A percentile compares a stretch with the other conserved stretches of the same genome.
Evolutionary conservation across 2,113 vertebrate genomes (phyloP).

Genomic region (Syngnathus floridae): DNA sequence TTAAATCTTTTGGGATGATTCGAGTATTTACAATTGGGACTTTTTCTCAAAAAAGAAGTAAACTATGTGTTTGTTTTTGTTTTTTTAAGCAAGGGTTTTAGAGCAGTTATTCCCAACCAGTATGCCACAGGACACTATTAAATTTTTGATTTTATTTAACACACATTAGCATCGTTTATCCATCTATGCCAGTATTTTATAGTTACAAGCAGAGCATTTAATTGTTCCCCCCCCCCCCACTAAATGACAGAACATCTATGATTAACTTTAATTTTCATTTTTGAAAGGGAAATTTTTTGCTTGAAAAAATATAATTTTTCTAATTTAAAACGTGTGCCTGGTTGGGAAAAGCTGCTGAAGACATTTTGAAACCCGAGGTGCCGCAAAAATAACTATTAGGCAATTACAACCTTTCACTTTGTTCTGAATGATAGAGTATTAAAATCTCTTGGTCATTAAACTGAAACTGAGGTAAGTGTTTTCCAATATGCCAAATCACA

Average conservation of each 20-base stretch:
- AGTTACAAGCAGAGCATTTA: not conserved
- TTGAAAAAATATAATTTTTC: not conserved
- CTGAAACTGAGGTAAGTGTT: not conserved
- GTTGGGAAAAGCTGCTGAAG: not conserved
- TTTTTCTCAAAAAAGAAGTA: conserved; percentile 30
- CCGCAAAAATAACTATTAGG: not conserved
- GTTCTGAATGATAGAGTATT: not conserved
- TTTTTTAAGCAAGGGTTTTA: conserved; percentile 8
- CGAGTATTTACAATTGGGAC: conserved; percentile 58
- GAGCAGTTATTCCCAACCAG: not conserved
- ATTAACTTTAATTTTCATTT: not conserved
- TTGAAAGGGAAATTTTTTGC: too few relatives aligned
- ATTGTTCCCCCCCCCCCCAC: too few relatives aligned
- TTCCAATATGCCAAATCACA: not conserved
- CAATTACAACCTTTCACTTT: not conserved
- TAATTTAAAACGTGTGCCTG: not conserved
- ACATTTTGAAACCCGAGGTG: conserved; percentile 60
- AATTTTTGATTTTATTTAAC: not conserved
- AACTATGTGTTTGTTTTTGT: not conserved
- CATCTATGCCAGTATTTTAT: not conserved
- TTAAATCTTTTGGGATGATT: conserved; percentile 19
- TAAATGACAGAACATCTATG: not conserved
- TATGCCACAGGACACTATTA: not conserved
- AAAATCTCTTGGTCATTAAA: not conserved
- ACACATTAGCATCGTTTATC: not conserved